Evolutionary conservation across 2,113 vertebrate species (phyloP), one percentile per base, ranked within the genome.

Genomic region (Cottus gobio): DNA sequence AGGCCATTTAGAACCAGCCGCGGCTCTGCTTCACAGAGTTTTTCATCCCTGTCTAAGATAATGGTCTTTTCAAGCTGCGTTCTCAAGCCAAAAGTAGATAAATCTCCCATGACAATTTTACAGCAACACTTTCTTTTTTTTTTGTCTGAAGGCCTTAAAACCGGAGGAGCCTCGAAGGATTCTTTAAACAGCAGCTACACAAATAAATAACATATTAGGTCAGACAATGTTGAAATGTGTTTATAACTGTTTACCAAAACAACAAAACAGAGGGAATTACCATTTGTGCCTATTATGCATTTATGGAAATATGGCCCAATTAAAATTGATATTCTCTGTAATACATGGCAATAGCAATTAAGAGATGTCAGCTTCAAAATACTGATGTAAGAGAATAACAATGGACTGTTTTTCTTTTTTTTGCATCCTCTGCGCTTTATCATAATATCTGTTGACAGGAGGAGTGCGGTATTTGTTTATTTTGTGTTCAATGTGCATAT

Each of bases 241-340:
- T 83, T 61, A n/a, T n/a, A 75, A 64, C 48, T 82, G 0, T 7
- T 44, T 64, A 63, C 39, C 82, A 28, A 71, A 70, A 58, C 36
- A 81, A 67, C 50, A 77, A 67, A 30, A 68, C 42, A 63, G 34
- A 64, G 39, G n/a, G 28, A 82, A 61, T 13, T 30, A 56, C 18
- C 73, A 22, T 30, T 66, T 68, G 28, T 62, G 16, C 66, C 66
- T 64, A 44, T 80, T 83, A 58, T 79, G 82, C 16, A 36, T 79
- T 73, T 90, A 87, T 89, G 85, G 83, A 91, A 89, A 90, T 80
- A 56, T 31, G 2, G 22, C 73, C 89, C 82, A 92, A 93, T 93
- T 93, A 90, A 89, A 87, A 74, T 9, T 48, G 56, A 82, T 67
- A 70, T 60, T 83, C 65, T 81, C 42, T 77, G 65, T 85, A 86